phyloP scores from a whole-genome alignment of 2,797 vertebrate species.

The Falco biarmicus region DNA sequence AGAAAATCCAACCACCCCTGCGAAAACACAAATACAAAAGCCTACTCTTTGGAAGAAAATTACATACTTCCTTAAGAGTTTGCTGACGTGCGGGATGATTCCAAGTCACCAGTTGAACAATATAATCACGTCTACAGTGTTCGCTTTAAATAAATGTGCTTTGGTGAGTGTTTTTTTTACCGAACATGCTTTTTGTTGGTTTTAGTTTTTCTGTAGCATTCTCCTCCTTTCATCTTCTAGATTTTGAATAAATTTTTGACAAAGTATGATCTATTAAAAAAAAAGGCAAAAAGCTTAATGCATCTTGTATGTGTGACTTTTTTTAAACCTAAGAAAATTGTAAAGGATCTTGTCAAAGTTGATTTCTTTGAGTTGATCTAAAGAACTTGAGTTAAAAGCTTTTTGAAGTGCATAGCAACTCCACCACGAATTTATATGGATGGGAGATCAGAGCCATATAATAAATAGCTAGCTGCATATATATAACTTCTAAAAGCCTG shows the following conservation, averaged over 20 bases:
- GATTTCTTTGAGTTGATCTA: conserved; percentile 25
- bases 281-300: neutral
- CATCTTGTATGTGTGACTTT: neutral
- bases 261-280: neutral
- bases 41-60: neutral
- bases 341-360: conserved; percentile 21
- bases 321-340: neutral
- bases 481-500: neutral
- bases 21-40: neutral
- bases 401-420: conserved; percentile 29
- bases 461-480: conserved; percentile 2
- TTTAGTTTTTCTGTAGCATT: neutral
- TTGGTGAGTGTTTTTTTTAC: neutral
- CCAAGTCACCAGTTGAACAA: neutral
- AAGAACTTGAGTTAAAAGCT: conserved; percentile 7
- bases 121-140: neutral
- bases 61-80: neutral
- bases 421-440: conserved; percentile 11
- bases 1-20: neutral
- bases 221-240: conserved; percentile 17
- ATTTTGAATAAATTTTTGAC: conserved; percentile 16
- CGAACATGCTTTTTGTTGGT: neutral
- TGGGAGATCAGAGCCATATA: conserved; percentile 8
- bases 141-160: neutral
- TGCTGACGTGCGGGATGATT: neutral